phyloP scores from a whole-genome alignment of 2,888 invertebrate species.

The Psylliodes chrysocephalus region DNA sequence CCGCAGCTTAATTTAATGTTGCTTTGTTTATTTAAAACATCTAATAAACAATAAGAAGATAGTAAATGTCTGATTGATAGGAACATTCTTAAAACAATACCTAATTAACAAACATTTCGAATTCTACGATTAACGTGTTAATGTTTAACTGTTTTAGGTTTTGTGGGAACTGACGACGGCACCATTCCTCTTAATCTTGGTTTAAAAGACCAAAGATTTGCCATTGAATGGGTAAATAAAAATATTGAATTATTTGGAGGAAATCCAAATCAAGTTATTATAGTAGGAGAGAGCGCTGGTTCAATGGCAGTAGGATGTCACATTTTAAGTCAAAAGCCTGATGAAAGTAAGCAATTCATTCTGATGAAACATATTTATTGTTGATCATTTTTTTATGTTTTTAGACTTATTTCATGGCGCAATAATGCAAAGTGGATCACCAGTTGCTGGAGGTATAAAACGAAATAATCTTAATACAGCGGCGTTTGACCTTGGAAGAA shows the following conservation, averaged over 20 bases:
- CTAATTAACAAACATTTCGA: not conserved
- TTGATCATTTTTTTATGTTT: not conserved
- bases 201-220: conserved; percentile 30
- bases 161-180: conserved; percentile 26
- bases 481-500: conserved; percentile 27
- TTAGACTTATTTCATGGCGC: conserved; percentile 33
- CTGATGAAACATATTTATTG: not conserved
- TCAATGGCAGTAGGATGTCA: conserved; percentile 23
- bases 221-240: conserved; percentile 21
- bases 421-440: conserved; percentile 37
- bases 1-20: too few relatives aligned
- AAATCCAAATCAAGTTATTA: conserved; percentile 17
- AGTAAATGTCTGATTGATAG: too few relatives aligned
- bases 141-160: conserved; percentile 31
- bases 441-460: conserved; percentile 1
- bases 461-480: conserved; percentile 20
- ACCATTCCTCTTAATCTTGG: conserved; percentile 29
- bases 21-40: too few relatives aligned
- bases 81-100: not conserved
- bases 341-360: conserved; percentile 2
- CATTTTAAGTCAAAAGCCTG: conserved; percentile 5
- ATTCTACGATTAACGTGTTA: too few relatives aligned
- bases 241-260: conserved; percentile 33
- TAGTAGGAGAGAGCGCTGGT: conserved; percentile 37
- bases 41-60: too few relatives aligned